phyloP scores from a whole-genome alignment of 1,140 invertebrate genomes.

The Gryllus bimaculatus region DNA sequence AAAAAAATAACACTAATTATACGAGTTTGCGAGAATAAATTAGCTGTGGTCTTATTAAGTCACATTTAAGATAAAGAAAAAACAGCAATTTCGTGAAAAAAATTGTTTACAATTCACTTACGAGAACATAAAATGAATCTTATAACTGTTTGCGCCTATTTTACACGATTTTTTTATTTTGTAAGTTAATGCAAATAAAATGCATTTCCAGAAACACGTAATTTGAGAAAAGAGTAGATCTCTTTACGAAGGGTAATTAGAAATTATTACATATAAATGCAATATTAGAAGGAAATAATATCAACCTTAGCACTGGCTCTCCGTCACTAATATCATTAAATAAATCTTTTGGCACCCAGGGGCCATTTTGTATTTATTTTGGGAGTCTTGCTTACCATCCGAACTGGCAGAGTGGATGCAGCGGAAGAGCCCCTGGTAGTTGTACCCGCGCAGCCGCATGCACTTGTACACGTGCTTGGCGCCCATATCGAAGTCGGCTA shows the following conservation, averaged over 20 bases:
- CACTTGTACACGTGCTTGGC: conserved; percentile 87
- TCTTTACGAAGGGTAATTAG: too few species aligned
- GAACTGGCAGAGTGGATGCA: conserved; percentile 62
- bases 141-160: too few species aligned
- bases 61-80: neutral
- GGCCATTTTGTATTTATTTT: neutral
- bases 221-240: too few species aligned
- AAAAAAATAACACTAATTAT: neutral
- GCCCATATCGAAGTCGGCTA: conserved; percentile 36
- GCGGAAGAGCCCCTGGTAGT: conserved; percentile 82
- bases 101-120: neutral
- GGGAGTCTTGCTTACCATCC: conserved; percentile 34
- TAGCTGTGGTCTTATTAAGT: neutral
- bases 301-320: neutral
- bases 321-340: too few species aligned
- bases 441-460: conserved; percentile 82
- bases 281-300: neutral
- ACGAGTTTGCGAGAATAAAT: neutral
- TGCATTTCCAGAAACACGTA: too few species aligned
- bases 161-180: too few species aligned
- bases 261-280: neutral
- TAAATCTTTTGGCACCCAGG: neutral
- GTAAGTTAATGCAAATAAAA: too few species aligned
- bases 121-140: neutral
- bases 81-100: neutral